Evolutionary conservation across 2,888 invertebrate species (phyloP), one percentile per base, ranked within the genome.

Genomic region (Caenorhabditis afra): DNA sequence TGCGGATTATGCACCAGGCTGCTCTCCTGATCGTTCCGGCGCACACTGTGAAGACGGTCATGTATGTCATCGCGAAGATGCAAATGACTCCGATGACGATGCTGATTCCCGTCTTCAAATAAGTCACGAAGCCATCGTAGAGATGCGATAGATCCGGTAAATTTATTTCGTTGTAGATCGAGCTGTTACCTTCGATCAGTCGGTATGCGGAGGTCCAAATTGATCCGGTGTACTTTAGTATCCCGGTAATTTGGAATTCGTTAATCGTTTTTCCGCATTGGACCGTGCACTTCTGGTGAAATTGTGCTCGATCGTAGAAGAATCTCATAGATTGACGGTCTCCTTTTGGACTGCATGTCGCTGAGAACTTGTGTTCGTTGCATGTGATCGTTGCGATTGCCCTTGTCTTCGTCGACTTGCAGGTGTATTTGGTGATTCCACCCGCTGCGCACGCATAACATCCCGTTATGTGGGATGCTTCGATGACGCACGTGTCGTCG

Each of bases 191-290:
- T 47, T 45, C 47, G 29, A 59, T 47, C 10, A 59, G 7, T 23
- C 59, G 45, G 4, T 47, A 29, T 10, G 45, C 12, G 1, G 59
- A 59, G 1, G 59, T 59, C 59, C 59, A 59, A 29, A 59, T 29
- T 12, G 59, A 59, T 47, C 59, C 59, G 10, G 59, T 47, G 47
- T 14, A 59, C 10, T 18, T 14, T 1, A 59, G 47, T 1, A 18
- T 47, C 45, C 59, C 59, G 18, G 45, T 29, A 16, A 45, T 29
- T 47, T 44, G 14, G 45, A 59, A 47, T 2, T 14, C 12, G 11
- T 1, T 45, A 2, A 16, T 1, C 22, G 18, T n/a, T n/a, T 29
- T 3, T 59, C 59, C 59, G 23, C 58, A 58, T 7, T 18, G 16
- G 4, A 58, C 58, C 3, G 18, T 7, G 16, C 58, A 58, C 3